phyloP scores from a whole-genome alignment of 2,113 vertebrate genomes.

The Protobothrops mucrosquamatus region DNA sequence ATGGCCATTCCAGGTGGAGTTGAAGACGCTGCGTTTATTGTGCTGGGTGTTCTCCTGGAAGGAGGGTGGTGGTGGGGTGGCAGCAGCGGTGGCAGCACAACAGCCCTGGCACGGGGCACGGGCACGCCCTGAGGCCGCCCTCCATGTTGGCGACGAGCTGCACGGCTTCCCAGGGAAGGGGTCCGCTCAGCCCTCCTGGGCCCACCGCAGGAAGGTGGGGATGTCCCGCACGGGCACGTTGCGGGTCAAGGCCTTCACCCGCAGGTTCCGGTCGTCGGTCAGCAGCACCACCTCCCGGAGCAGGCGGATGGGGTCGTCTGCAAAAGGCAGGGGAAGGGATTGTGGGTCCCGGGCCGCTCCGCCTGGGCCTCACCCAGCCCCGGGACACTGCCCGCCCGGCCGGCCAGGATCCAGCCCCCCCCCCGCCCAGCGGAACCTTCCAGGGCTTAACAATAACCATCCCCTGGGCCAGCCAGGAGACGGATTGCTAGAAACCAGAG shows the following conservation, averaged over 20 bases:
- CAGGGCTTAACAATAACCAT: slow-evolving; percentile 79
- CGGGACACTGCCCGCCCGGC: not conserved
- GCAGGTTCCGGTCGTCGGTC: slow-evolving; percentile 93
- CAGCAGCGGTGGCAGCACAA: slow-evolving; percentile 23
- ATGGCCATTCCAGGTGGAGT: slow-evolving; percentile 55
- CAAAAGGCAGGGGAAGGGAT: not conserved
- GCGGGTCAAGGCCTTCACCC: slow-evolving; percentile 93
- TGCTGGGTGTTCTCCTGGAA: slow-evolving; percentile 50
- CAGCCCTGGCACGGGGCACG: not conserved
- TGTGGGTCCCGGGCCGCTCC: not conserved
- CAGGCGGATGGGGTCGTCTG: slow-evolving; percentile 88
- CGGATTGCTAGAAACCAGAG: slow-evolving; percentile 84
- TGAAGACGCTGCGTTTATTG: slow-evolving; percentile 62
- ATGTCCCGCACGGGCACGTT: slow-evolving; percentile 97
- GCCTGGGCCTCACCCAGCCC: not conserved
- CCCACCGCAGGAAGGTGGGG: slow-evolving; percentile 94
- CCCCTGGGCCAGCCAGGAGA: slow-evolving; percentile 70
- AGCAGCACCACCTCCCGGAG: slow-evolving; percentile 92
- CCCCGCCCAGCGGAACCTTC: slow-evolving; percentile 47
- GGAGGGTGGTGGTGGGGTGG: slow-evolving; percentile 9
- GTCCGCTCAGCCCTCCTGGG: slow-evolving; percentile 93
- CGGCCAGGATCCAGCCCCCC: slow-evolving; percentile 42
- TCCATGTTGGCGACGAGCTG: slow-evolving; percentile 45
- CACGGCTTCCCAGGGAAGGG: slow-evolving; percentile 53
- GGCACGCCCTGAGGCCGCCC: slow-evolving; percentile 36